Evolutionary conservation across 2,888 invertebrate genomes (phyloP).

Genomic region (Drosophila flavopinicola): DNA sequence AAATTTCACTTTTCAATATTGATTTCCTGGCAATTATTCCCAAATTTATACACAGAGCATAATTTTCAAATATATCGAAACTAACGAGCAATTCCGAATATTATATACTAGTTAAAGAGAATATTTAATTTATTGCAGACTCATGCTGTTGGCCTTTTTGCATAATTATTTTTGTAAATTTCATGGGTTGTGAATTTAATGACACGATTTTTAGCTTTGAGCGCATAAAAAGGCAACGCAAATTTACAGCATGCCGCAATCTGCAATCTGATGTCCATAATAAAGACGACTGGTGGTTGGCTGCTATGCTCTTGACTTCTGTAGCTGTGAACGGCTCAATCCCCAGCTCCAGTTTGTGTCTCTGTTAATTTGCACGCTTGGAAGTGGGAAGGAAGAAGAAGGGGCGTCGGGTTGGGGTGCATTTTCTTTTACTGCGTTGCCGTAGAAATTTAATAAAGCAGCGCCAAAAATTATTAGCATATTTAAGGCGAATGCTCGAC

Average conservation of each 20-base stretch:
- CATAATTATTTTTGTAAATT: constrained; percentile 10
- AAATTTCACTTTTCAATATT: background rate
- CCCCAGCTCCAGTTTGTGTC: constrained; percentile 6
- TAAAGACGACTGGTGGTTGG: background rate
- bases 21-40: background rate
- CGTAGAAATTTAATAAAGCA: constrained; percentile 76
- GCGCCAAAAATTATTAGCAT: constrained; percentile 73
- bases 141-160: too few relatives aligned
- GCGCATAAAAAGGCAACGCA: constrained; percentile 47
- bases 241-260: constrained; percentile 31
- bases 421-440: constrained; percentile 64
- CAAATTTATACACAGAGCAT: background rate
- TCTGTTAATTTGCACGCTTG: constrained; percentile 64
- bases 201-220: constrained; percentile 51
- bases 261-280: constrained; percentile 39
- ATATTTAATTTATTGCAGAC: too few relatives aligned
- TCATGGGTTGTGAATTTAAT: constrained; percentile 49
- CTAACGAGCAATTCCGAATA: too few relatives aligned
- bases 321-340: constrained; percentile 9
- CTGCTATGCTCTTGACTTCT: constrained; percentile 25
- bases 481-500: constrained; percentile 54
- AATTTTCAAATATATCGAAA: background rate
- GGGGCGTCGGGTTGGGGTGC: constrained; percentile 6
- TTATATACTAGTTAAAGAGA: too few relatives aligned
- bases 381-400: constrained; percentile 57